These are phyloP conservation scores for Morone chrysops DNA, from an alignment of 2,113 vertebrate species.

Conservation along the genomic window DNA sequence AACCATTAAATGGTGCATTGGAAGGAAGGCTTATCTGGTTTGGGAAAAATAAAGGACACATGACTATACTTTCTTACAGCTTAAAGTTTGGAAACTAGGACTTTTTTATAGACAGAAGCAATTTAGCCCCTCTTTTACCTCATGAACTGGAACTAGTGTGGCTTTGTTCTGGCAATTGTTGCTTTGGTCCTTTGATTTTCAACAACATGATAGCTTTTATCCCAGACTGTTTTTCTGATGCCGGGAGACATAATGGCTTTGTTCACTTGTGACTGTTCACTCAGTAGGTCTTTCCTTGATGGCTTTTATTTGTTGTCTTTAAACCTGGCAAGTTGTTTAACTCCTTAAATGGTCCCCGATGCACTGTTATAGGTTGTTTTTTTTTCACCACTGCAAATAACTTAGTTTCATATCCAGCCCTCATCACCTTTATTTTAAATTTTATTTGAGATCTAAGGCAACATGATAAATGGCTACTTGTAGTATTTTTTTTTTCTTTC, in stretches of 20 bases:
- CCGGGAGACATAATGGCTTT: conserved; percentile 45
- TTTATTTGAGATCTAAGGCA: background rate
- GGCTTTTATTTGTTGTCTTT: conserved; percentile 53
- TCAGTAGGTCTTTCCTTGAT: conserved; percentile 45
- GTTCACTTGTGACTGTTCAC: conserved; percentile 50
- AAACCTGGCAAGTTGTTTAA: conserved; percentile 29
- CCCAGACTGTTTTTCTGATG: conserved; percentile 46
- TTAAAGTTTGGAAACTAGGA: conserved; percentile 59
- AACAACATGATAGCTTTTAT: conserved; percentile 72
- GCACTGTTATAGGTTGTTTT: background rate
- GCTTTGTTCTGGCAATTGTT: conserved; percentile 68
- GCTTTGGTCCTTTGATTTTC: conserved; percentile 61
- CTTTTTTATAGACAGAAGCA: conserved; percentile 71
- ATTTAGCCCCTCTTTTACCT: conserved; percentile 71
- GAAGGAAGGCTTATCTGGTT: conserved; percentile 43
- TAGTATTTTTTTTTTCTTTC: background rate
- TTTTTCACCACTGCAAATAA: background rate
- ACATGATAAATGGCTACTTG: background rate
- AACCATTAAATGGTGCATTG: conserved; percentile 74
- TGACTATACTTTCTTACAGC: conserved; percentile 47
- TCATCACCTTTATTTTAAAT: background rate
- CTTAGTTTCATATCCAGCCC: background rate
- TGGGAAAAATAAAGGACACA: conserved; percentile 44
- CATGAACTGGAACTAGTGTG: conserved; percentile 57
- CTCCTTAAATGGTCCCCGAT: conserved; percentile 43